Percentiles rank a stretch among this genome's conserved stretches.
Conservation (phyloP, 1,140 invertebrate genomes). For the Rhizoglyphus robini region DNA sequence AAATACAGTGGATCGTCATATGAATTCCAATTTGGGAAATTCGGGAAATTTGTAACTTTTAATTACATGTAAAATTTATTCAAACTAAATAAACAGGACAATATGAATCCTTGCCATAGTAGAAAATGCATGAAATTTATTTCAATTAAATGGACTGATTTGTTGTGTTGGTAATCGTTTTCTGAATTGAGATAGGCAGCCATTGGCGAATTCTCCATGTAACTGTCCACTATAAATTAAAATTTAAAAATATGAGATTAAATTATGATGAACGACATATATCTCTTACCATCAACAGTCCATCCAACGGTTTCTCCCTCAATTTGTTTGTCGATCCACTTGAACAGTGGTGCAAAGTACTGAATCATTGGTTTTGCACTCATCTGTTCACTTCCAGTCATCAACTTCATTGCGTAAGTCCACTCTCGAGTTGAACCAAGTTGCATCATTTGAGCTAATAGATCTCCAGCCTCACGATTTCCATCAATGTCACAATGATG, state of each 20-base stretch:
- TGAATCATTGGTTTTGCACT: constrained; percentile 58
- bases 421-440: constrained; percentile 55
- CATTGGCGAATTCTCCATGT: background rate
- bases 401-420: constrained; percentile 56
- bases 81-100: too few species aligned
- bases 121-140: too few species aligned
- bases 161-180: too few species aligned
- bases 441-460: constrained; percentile 43
- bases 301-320: constrained; percentile 58
- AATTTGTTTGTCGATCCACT: constrained; percentile 65
- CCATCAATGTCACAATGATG: constrained; percentile 70
- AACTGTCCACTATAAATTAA: background rate
- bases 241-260: background rate
- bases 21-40: too few species aligned
- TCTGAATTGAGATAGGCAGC: too few species aligned
- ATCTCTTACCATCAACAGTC: constrained; percentile 30
- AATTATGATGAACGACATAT: background rate
- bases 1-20: background rate
- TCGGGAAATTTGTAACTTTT: too few species aligned
- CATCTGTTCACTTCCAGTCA: constrained; percentile 56
- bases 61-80: too few species aligned
- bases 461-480: constrained; percentile 32
- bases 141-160: too few species aligned
- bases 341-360: constrained; percentile 64
- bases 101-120: too few species aligned